phyloP scores from a whole-genome alignment of 2,888 invertebrate species.

The Acleris sparsana region DNA sequence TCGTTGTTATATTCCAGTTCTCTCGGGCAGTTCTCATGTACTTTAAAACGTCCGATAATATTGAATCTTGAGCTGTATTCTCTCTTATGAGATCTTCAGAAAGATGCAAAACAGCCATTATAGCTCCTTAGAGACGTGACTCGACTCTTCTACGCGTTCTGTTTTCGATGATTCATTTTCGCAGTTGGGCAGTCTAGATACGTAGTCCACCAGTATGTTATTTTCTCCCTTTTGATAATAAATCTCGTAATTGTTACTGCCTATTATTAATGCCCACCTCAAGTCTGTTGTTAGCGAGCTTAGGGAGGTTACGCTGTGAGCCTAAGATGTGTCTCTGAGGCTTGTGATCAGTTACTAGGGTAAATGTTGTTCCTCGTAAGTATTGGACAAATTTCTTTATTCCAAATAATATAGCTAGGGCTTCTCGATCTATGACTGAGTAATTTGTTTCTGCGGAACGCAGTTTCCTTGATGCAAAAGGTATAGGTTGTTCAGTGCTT shows the following conservation, averaged over 20 bases:
- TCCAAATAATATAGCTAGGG: constrained; percentile 34
- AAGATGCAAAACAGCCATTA: constrained; percentile 7
- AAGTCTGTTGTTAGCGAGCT: constrained; percentile 29
- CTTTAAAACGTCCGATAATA: neutral
- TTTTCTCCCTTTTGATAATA: constrained; percentile 12
- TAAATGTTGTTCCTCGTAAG: constrained; percentile 22
- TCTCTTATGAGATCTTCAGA: constrained; percentile 7
- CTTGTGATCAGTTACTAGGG: constrained; percentile 31
- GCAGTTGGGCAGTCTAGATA: constrained; percentile 13
- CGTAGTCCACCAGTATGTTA: constrained; percentile 7
- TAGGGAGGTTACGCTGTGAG: constrained; percentile 28
- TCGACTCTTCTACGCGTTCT: constrained; percentile 8
- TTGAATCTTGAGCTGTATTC: neutral
- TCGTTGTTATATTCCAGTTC: constrained; percentile 5
- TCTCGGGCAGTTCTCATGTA: constrained; percentile 10
- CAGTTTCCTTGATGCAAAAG: constrained; percentile 28
- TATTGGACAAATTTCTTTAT: constrained; percentile 35
- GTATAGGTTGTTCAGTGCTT: constrained; percentile 21
- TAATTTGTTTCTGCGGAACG: constrained; percentile 27
- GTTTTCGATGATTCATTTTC: constrained; percentile 2
- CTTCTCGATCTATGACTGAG: constrained; percentile 34
- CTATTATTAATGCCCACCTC: constrained; percentile 23
- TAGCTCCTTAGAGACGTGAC: neutral
- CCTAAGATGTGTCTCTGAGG: constrained; percentile 30
- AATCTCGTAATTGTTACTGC: constrained; percentile 11